Base-by-base conservation (phyloP, 2,888 invertebrate genomes). In the Pristionchus mayeri region DNA sequence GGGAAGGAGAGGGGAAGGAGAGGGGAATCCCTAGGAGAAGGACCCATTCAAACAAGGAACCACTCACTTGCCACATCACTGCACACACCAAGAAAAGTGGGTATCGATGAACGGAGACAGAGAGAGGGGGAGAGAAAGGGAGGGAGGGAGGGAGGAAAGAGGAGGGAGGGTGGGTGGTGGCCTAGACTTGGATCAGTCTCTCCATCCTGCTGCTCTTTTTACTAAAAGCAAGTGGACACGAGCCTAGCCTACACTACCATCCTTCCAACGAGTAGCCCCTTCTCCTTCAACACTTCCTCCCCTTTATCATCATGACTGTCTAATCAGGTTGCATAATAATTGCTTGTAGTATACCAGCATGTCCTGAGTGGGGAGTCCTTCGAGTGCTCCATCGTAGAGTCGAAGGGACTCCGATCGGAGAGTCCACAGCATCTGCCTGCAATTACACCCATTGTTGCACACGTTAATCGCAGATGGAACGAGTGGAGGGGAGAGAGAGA, bases 351-450 rank as follows among this genome's bases (percentile, higher is more conserved):
- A 85, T 30, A 91, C 91, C 86, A 91, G 89, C 91, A 91, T 91
- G 85, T 91, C 91, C 86, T 92, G 91, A 7, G 90, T 90, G 27
- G 92, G 92, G 34, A 89, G 86, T 24, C 92, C 92, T 85, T 91
- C 92, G 86, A 92, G 87, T n/a, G 91, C 88, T 48, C 87, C 89
- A 79, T 92, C 92, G 67, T 85, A 87, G 71, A 87, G 88, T 11
- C 90, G 87, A 48, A 89, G 84, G 9, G 88, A 86, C 75, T 91
- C 91, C 27, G 90, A 88, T 48, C 90, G 88, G 75, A 91, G 87
- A 21, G 91, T 88, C 88, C 90, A 90, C 87, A 91, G 89, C 89
- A 91, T 90, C 52, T 89, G 89, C 81, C 91, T 91, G 88, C 52
- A 89, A 89, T 54, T 3, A 52, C 24, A 2, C 44, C 21, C n/a